Evolutionary conservation across 2,113 vertebrate genomes (phyloP), one percentile per base, ranked within the genome.

Genomic region (Mohoua ochrocephala): DNA sequence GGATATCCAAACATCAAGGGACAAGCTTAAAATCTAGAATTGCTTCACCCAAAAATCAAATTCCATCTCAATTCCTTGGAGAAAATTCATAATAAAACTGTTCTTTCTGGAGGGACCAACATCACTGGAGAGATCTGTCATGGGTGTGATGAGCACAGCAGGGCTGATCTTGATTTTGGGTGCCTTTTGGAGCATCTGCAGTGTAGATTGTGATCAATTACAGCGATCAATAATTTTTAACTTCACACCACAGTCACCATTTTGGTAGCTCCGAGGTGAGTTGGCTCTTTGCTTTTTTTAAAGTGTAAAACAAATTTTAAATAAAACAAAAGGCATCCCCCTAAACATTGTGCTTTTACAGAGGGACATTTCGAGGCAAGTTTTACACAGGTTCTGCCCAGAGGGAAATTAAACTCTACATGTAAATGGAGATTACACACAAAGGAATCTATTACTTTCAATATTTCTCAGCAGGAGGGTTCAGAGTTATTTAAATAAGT

Each of bases 401-500:
- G 98, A 98, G 97, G 98, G 98, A 98, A 98, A 98, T 98, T 98
- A 98, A 98, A 98, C 94, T 98, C 96, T 97, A 98, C 98, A 98
- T 98, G 98, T 98, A 98, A 98, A 98, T 98, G 98, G 98, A 98
- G 98, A 98, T 98, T 98, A 97, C 95, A 96, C 98, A 98, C 98
- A 98, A 98, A 98, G 97, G 98, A 98, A 98, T 97, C 98, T 98
- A 98, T 98, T 98, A 98, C 98, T 98, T 98, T 98, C 98, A 98
- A 98, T 98, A 98, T 98, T 98, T 98, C 98, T 98, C 98, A 97
- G 98, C 97, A 98, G 98, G 98, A 98, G 98, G 97, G 97, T 98
- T 97, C 97, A 98, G 98, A 98, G 97, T 98, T 98, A 98, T 98
- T 98, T 98, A 98, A 98, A 98, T 98, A 98, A 98, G 98, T 98